Base-by-base conservation (phyloP, 2,888 invertebrate species). In the Poecilobothrus nobilitatus region DNA sequence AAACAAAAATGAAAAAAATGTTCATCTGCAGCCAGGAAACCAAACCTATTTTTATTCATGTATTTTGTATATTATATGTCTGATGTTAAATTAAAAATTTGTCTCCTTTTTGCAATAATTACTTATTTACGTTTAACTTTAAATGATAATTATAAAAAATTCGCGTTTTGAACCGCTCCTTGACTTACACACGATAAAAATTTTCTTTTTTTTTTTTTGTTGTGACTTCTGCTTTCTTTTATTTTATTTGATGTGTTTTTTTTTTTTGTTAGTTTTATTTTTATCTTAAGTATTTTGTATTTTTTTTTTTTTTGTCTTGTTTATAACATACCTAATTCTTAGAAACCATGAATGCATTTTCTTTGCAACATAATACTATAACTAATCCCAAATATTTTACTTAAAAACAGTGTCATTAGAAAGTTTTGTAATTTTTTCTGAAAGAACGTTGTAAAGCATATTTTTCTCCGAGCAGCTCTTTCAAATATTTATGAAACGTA, bases 81-180 rank as follows among this genome's bases (percentile, higher is more conserved):
- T 53, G 53, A 53, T 53, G 53, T n/a, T 12, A 53, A 53, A 53
- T 53, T 53, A 53, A 53, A 53, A 53, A 53, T 53, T 53, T 53
- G 53, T 53, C 53, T 53, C 53, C 18, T 53, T 53, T 8, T 53
- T 53, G 15, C 53, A 53, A 53, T 53, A 53, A 53, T 53, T 53
- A 18, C 53, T 53, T 53, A 53, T 53, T 53, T 53, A 53, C 53
- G 53, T 53, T 27, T 53, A n/a, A 1, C 6, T 53, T 53, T n/a
- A 53, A 27, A 27, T 53, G 53, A 53, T 53, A 53, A 53, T 53
- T 53, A 53, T 18, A 18, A 15, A n/a, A 53, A 53, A 18, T 53
- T 27, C 27, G 27, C 53, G 53, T 15, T 6, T 53, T 53, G 18
- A 53, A 53, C 53, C 53, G 53, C 53, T 53, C 53, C 53, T 53